Conservation (phyloP, 2,797 vertebrate species). For the Hydrolagus colliei region DNA sequence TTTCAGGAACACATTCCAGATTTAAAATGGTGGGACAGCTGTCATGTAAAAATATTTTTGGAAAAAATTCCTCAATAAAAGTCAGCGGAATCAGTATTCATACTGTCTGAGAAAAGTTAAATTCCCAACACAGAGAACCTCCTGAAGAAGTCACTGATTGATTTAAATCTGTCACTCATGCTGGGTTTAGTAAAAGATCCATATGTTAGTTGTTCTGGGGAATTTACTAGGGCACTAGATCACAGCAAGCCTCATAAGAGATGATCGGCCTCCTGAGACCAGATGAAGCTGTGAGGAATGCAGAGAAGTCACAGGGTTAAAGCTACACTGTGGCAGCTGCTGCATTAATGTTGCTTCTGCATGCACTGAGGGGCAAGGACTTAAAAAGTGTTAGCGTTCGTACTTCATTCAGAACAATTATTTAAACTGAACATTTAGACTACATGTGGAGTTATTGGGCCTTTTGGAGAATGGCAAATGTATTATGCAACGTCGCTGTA, state of each 20-base stretch:
- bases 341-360: constrained; percentile 63
- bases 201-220: constrained; percentile 69
- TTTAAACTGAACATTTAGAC: background rate
- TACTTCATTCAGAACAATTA: background rate
- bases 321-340: constrained; percentile 76
- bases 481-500: background rate
- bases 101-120: constrained; percentile 26
- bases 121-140: constrained; percentile 19
- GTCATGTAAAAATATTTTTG: constrained; percentile 27
- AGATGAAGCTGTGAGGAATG: constrained; percentile 68
- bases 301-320: constrained; percentile 70
- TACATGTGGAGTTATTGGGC: background rate
- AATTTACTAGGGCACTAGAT: constrained; percentile 70
- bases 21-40: constrained; percentile 2
- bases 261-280: constrained; percentile 66
- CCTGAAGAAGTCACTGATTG: constrained; percentile 56
- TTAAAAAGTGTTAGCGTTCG: constrained; percentile 45
- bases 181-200: constrained; percentile 71
- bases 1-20: background rate
- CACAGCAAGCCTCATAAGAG: constrained; percentile 57
- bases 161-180: constrained; percentile 61
- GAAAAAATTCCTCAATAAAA: constrained; percentile 26
- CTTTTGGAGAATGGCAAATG: background rate
- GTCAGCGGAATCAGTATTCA: constrained; percentile 9
- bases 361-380: constrained; percentile 57